These are phyloP conservation scores for Magallana angulata DNA, from an alignment of 1,140 invertebrate genomes.

Conservation along the genomic window DNA sequence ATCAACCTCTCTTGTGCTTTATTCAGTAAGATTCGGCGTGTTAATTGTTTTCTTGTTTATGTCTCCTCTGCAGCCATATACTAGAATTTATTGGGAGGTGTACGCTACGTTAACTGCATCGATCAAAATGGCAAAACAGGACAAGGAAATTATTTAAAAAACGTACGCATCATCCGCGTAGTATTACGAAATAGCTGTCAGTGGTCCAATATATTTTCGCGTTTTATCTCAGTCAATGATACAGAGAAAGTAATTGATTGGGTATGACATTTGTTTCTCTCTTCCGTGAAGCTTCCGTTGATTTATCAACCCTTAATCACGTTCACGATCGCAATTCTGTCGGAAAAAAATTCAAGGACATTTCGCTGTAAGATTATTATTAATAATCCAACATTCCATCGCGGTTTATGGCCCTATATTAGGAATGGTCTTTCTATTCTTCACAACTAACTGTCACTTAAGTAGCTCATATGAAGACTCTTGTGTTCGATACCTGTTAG, in stretches of 20 bases:
- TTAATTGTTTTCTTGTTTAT: neutral
- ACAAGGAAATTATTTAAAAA: slow-evolving; percentile 5
- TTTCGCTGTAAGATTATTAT: neutral
- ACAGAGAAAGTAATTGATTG: slow-evolving; percentile 33
- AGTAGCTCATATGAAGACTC: too few species aligned
- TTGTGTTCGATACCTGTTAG: too few species aligned
- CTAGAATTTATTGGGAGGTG: neutral
- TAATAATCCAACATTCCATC: neutral
- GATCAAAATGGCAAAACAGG: neutral
- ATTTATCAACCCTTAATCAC: neutral
- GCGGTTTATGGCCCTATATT: neutral
- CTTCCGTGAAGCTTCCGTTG: neutral
- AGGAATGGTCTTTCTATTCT: too few species aligned
- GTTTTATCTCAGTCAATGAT: neutral
- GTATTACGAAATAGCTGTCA: slow-evolving; percentile 13
- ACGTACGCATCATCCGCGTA: neutral
- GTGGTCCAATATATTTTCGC: neutral
- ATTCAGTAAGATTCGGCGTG: neutral
- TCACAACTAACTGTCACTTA: too few species aligned
- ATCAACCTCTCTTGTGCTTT: neutral
- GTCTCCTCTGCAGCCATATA: neutral
- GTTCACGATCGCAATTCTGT: neutral
- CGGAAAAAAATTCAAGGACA: neutral
- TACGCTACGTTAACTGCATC: neutral
- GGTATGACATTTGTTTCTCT: neutral